Conservation (phyloP, 2,113 vertebrate species). For the Corythornis vintsioides region DNA sequence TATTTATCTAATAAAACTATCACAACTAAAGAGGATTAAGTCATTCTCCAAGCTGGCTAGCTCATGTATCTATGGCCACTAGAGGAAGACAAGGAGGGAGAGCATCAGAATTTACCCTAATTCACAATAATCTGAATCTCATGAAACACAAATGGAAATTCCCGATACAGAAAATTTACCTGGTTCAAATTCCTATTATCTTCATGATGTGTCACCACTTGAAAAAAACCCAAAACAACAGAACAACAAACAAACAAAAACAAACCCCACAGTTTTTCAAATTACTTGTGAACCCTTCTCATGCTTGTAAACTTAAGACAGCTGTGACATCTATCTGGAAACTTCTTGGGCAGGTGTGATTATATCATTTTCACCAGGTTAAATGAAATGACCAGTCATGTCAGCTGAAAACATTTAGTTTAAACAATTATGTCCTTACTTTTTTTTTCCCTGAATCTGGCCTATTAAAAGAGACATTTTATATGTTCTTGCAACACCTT, state of each 20-base stretch:
- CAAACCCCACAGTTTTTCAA: not conserved
- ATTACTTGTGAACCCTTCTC: not conserved
- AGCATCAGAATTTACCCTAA: not conserved
- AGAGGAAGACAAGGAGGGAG: not conserved
- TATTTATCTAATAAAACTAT: not conserved
- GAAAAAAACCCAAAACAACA: not conserved
- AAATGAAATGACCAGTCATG: not conserved
- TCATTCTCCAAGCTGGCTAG: not conserved
- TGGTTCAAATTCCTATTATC: not conserved
- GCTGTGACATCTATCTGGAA: not conserved
- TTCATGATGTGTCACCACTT: not conserved
- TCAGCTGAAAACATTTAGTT: not conserved
- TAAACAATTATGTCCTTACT: not conserved
- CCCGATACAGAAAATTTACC: not conserved
- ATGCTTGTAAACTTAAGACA: not conserved
- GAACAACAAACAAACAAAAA: not conserved
- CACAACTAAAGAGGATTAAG: not conserved
- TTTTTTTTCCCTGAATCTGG: not conserved
- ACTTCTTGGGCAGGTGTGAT: not conserved
- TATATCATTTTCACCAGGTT: not conserved
- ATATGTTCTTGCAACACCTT: not conserved
- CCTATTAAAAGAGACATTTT: not conserved
- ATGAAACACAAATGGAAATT: not conserved
- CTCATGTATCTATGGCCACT: not conserved
- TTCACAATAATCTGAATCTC: not conserved